A percentile compares a stretch with the other conserved stretches of the same genome.
Evolutionary conservation across 2,888 invertebrate species (phyloP).

Genomic region (Drosophila paranaensis): DNA sequence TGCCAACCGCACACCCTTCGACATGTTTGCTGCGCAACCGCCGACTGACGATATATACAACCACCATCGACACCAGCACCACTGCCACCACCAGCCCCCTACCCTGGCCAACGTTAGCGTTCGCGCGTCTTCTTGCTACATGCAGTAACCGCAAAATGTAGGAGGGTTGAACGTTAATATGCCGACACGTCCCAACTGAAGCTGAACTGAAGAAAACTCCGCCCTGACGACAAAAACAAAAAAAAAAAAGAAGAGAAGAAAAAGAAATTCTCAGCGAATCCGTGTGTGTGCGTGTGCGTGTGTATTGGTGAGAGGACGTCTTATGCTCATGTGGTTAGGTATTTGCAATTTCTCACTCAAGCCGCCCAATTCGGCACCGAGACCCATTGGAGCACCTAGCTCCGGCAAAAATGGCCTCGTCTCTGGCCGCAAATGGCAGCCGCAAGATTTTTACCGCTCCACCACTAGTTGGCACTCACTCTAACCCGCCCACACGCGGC

Average conservation of each 20-base stretch:
- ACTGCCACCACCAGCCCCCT: conserved; percentile 10
- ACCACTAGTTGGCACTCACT: conserved; percentile 21
- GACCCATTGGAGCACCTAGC: conserved; percentile 28
- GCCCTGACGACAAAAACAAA: conserved; percentile 55
- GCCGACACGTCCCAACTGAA: conserved; percentile 27
- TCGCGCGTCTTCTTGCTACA: conserved; percentile 29
- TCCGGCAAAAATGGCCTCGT: conserved; percentile 61
- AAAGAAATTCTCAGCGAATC: conserved; percentile 30
- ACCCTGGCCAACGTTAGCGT: neutral
- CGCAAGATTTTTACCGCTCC: conserved; percentile 73
- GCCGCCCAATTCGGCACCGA: conserved; percentile 23
- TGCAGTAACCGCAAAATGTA: conserved; percentile 68
- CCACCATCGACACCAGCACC: conserved; percentile 35
- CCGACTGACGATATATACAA: conserved; percentile 54
- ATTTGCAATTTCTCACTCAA: conserved; percentile 63
- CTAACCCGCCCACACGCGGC: conserved; percentile 20
- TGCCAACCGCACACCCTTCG: conserved; percentile 72
- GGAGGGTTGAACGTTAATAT: conserved; percentile 69
- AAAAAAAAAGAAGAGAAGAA: conserved; percentile 1
- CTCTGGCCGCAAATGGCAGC: conserved; percentile 82
- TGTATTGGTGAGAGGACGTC: conserved; percentile 43
- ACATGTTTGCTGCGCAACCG: conserved; percentile 62
- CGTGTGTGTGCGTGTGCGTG: conserved; percentile 21
- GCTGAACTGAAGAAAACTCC: conserved; percentile 51
- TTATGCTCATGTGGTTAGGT: conserved; percentile 62